Conservation (phyloP, 1,140 invertebrate genomes). For the Drosophila nannoptera region DNA sequence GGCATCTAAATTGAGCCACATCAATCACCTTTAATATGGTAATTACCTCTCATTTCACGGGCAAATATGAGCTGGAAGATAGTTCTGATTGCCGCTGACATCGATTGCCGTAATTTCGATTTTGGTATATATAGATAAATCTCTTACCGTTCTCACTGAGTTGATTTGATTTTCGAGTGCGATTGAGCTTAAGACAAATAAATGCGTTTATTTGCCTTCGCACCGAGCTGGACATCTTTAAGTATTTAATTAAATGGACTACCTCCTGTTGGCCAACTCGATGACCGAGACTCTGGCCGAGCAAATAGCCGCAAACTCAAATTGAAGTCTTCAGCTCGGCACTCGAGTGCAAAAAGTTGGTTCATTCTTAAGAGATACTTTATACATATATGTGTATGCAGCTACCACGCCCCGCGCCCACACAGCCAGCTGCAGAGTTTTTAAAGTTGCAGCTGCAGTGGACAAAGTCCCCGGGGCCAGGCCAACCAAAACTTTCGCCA, state of each 20-base stretch:
- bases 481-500: constrained; percentile 34
- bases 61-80: no score
- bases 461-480: constrained; percentile 25
- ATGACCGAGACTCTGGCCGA: neutral
- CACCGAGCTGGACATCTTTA: neutral
- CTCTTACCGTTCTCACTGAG: no score
- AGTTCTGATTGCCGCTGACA: no score
- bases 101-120: no score
- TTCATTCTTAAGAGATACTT: constrained; percentile 18
- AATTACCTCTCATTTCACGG: no score
- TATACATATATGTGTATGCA: constrained; percentile 5
- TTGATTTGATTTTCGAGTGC: no score
- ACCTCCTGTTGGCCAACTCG: neutral
- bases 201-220: neutral
- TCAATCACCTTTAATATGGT: no score
- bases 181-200: no score
- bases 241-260: constrained; percentile 3
- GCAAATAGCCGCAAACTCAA: constrained; percentile 31
- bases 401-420: constrained; percentile 26
- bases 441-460: constrained; percentile 19
- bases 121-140: no score
- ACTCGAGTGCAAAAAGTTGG: constrained; percentile 25
- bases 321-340: constrained; percentile 33
- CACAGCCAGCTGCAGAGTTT: neutral
- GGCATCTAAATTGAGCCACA: no score